Conservation (phyloP, 2,113 vertebrate species). For the Platysteira castanea region DNA sequence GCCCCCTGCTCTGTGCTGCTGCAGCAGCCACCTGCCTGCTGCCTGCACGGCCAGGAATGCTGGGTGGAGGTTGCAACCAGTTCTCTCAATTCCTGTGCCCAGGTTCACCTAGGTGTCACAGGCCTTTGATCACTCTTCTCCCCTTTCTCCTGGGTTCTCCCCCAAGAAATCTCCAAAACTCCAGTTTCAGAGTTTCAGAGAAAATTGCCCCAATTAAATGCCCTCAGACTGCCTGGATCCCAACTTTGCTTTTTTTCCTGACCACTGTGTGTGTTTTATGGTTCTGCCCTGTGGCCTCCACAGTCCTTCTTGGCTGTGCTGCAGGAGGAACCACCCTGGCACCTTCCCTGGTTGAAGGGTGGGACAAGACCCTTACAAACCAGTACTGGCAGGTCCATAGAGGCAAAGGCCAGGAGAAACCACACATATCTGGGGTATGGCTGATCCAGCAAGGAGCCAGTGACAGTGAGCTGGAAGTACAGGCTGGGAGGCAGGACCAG, state of each 20-base stretch:
- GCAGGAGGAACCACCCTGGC: neutral
- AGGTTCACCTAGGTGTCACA: rapidly evolving
- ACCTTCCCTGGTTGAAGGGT: neutral
- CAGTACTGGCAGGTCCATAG: neutral
- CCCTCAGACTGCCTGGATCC: neutral
- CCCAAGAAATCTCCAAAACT: neutral
- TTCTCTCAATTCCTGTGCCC: neutral
- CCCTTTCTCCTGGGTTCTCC: rapidly evolving
- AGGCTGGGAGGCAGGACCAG: neutral
- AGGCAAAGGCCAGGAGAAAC: neutral
- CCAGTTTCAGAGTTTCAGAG: neutral
- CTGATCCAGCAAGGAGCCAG: neutral
- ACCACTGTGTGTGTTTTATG: rapidly evolving
- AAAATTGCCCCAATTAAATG: neutral
- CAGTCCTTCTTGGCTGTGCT: neutral
- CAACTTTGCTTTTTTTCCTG: neutral
- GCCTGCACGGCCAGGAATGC: rapidly evolving
- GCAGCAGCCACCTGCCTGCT: neutral
- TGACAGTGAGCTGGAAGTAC: rapidly evolving
- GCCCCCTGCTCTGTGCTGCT: neutral
- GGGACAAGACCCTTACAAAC: neutral
- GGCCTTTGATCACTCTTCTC: neutral
- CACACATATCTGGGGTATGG: rapidly evolving
- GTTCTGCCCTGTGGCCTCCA: rapidly evolving
- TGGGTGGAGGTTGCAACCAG: neutral